phyloP scores from a whole-genome alignment of 2,888 invertebrate species.

The Diadromus collaris region DNA sequence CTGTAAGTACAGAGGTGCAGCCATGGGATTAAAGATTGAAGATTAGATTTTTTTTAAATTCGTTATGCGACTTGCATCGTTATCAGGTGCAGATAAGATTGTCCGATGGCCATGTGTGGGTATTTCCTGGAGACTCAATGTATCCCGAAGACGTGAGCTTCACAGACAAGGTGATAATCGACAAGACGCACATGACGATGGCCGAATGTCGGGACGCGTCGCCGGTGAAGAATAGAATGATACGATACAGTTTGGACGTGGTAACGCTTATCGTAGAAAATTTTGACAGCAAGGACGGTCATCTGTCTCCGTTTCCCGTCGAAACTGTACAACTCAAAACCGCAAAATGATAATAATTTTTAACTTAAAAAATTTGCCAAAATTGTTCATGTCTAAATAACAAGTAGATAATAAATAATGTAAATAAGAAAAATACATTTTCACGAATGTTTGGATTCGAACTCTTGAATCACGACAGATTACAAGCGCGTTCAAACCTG shows the following conservation, averaged over 20 bases:
- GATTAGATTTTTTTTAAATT: slow-evolving; percentile 5
- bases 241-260: slow-evolving; percentile 59
- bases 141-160: slow-evolving; percentile 70
- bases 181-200: slow-evolving; percentile 67
- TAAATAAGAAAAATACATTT: too few species aligned
- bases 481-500: too few species aligned
- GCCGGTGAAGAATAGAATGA: slow-evolving; percentile 66
- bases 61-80: slow-evolving; percentile 70
- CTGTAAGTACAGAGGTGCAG: slow-evolving; percentile 64
- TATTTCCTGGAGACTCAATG: slow-evolving; percentile 83
- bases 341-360: slow-evolving; percentile 26
- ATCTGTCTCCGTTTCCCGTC: slow-evolving; percentile 55
- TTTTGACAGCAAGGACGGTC: slow-evolving; percentile 59
- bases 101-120: slow-evolving; percentile 82
- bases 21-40: slow-evolving; percentile 8
- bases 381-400: too few species aligned
- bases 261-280: slow-evolving; percentile 64
- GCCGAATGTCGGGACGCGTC: slow-evolving; percentile 68
- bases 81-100: slow-evolving; percentile 82
- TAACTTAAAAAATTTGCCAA: too few species aligned
- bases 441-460: too few species aligned
- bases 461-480: too few species aligned
- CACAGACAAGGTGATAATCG: slow-evolving; percentile 63
- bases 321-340: slow-evolving; percentile 48
- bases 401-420: too few species aligned